Percentiles rank a stretch among this genome's conserved stretches.
Evolutionary conservation across 2,797 vertebrate genomes (phyloP).

Genomic region (Rhabdomys pumilio): DNA sequence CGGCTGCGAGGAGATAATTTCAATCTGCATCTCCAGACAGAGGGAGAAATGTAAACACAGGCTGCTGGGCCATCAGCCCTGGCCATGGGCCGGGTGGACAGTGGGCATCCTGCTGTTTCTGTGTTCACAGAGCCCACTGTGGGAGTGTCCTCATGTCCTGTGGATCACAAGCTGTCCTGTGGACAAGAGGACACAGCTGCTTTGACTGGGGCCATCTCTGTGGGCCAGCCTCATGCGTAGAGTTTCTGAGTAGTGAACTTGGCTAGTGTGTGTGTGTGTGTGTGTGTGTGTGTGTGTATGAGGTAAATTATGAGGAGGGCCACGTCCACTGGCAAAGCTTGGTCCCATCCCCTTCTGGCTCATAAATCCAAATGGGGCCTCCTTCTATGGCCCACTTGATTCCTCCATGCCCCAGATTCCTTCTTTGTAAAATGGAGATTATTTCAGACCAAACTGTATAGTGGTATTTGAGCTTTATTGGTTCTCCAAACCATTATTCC

Average conservation of each 20-base stretch:
- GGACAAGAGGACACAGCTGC: conserved; percentile 61
- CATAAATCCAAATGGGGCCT: neutral
- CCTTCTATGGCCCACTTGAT: neutral
- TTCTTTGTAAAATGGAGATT: conserved; percentile 43
- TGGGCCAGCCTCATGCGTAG: neutral
- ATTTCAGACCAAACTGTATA: neutral
- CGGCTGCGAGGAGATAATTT: conserved; percentile 85
- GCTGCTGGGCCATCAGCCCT: conserved; percentile 62
- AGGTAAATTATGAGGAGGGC: neutral
- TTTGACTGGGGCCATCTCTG: neutral
- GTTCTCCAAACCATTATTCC: neutral
- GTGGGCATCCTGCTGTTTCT: neutral
- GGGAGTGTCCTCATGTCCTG: neutral
- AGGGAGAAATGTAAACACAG: conserved; percentile 85
- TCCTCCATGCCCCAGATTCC: conserved; percentile 12
- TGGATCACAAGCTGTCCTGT: conserved; percentile 45
- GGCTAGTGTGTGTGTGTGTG: neutral
- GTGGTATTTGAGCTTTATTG: neutral
- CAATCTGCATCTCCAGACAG: conserved; percentile 80
- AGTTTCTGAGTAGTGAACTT: neutral
- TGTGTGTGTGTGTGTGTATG: neutral
- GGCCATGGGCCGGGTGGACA: neutral
- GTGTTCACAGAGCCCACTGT: neutral
- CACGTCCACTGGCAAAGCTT: neutral
- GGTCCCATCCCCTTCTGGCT: no score